phyloP scores from a whole-genome alignment of 2,113 vertebrate species.

The Abramis brama region DNA sequence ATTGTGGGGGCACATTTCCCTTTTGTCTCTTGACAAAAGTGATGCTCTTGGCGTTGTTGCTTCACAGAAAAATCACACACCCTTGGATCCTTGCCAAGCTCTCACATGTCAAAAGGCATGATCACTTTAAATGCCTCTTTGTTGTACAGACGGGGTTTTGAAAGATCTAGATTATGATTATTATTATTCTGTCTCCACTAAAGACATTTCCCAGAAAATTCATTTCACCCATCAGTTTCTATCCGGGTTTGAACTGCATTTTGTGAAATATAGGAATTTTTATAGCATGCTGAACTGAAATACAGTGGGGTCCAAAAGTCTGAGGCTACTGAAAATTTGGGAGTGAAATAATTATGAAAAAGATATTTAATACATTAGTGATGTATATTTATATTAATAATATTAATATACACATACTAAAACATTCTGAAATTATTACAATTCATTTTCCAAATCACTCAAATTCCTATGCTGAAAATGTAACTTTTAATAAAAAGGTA shows the following conservation, averaged over 20 bases:
- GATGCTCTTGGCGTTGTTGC: not conserved
- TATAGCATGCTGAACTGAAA: not conserved
- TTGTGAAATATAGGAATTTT: not conserved
- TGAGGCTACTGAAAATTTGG: not conserved
- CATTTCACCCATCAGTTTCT: not conserved
- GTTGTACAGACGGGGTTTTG: not conserved
- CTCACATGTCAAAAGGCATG: not conserved
- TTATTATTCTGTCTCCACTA: not conserved
- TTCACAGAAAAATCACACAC: constrained; percentile 4
- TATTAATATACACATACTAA: too few relatives aligned
- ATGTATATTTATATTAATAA: too few relatives aligned
- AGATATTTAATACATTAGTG: too few relatives aligned
- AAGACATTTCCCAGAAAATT: not conserved
- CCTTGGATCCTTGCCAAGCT: not conserved
- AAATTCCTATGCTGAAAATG: too few relatives aligned
- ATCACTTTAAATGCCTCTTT: not conserved
- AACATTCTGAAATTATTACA: too few relatives aligned
- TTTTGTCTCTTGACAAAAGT: not conserved
- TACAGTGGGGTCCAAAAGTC: not conserved
- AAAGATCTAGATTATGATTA: not conserved
- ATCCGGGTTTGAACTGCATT: not conserved
- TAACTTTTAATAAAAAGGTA: too few relatives aligned
- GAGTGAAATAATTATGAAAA: too few relatives aligned
- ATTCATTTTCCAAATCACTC: too few relatives aligned
- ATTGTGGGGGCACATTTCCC: not conserved